Conservation (phyloP, 2,888 invertebrate species). For the Aricia artaxerxes region DNA sequence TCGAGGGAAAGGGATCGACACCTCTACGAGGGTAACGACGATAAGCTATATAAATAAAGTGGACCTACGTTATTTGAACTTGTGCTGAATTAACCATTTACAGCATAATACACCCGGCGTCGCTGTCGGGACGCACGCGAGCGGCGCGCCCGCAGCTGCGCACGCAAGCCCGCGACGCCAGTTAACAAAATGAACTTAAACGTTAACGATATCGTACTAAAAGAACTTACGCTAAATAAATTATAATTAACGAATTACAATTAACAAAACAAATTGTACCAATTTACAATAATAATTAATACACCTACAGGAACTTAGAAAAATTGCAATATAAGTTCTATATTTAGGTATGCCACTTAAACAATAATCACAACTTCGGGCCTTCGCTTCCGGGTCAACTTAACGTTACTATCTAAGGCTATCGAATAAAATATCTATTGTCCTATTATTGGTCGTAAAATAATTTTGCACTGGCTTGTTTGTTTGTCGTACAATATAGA, state of each 20-base stretch:
- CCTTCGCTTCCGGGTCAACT: conserved; percentile 55
- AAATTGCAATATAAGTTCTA: conserved; percentile 80
- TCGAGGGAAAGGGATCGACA: conserved; percentile 61
- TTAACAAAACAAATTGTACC: conserved; percentile 78
- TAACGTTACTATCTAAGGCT: conserved; percentile 60
- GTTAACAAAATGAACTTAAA: conserved; percentile 20
- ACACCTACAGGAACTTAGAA: conserved; percentile 80
- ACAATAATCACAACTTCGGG: conserved; percentile 54
- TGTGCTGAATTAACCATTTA: conserved; percentile 68
- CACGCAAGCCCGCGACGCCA: background rate
- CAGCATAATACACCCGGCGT: conserved; percentile 60
- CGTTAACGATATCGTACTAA: conserved; percentile 50
- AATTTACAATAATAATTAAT: conserved; percentile 74
- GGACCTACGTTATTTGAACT: conserved; percentile 79
- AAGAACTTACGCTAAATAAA: conserved; percentile 73
- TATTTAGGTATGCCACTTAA: conserved; percentile 80
- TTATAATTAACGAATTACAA: conserved; percentile 75
- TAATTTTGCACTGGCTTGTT: conserved; percentile 56
- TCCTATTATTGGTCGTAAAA: conserved; percentile 62
- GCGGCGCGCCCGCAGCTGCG: background rate
- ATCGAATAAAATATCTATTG: conserved; percentile 59
- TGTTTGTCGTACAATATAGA: conserved; percentile 53
- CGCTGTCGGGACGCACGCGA: background rate
- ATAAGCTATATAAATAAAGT: conserved; percentile 75
- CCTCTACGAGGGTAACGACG: conserved; percentile 58